phyloP scores from a whole-genome alignment of 2,113 vertebrate species.

The Cinclus cinclus region DNA sequence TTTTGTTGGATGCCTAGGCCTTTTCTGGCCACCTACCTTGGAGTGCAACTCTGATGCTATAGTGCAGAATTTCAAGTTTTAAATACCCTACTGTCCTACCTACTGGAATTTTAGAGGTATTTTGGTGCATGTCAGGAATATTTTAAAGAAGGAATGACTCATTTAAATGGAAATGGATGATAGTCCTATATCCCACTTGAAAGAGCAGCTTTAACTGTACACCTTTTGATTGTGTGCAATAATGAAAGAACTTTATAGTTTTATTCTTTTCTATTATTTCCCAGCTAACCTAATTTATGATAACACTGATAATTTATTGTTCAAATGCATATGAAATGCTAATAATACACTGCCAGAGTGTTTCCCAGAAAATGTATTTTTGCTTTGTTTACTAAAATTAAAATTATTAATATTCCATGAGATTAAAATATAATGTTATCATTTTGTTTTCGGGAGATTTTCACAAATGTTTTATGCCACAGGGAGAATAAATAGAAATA shows the following conservation, averaged over 20 bases:
- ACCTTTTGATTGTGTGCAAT: neutral
- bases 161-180: neutral
- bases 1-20: no score
- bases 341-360: neutral
- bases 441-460: constrained; percentile 15
- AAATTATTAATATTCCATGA: constrained; percentile 4
- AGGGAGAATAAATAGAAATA: neutral
- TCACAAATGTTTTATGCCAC: neutral
- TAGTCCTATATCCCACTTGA: neutral
- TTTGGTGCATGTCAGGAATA: neutral
- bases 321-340: neutral
- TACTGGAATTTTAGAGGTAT: neutral
- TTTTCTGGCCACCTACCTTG: neutral
- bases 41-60: neutral
- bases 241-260: neutral
- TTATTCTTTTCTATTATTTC: neutral
- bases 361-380: neutral
- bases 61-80: neutral
- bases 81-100: neutral
- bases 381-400: constrained; percentile 9
- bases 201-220: neutral
- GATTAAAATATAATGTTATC: neutral
- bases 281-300: neutral
- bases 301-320: neutral
- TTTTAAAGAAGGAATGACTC: neutral